Evolutionary conservation across 2,797 vertebrate species (phyloP).

Genomic region (Falco rusticolus): DNA sequence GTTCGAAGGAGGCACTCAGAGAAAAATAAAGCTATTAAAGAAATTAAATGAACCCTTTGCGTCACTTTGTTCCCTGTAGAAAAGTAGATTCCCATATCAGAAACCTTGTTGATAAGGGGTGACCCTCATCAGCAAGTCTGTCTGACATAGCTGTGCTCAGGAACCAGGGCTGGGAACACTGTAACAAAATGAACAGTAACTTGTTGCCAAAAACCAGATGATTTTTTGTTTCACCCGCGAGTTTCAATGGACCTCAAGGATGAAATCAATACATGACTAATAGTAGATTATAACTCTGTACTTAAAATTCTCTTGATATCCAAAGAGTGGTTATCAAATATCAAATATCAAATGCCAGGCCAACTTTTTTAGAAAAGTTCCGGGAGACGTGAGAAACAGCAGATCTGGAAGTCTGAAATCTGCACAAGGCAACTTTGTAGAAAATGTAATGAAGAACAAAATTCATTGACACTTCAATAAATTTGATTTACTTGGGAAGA

Average conservation of each 20-base stretch:
- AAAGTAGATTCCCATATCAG: neutral
- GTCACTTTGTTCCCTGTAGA: neutral
- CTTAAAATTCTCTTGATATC: slow-evolving; percentile 14
- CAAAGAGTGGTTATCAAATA: neutral
- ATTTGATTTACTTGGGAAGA: neutral
- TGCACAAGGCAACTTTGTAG: neutral
- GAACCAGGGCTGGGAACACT: neutral
- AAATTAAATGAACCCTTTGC: neutral
- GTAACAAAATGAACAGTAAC: neutral
- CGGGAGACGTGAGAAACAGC: neutral
- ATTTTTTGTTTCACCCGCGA: neutral
- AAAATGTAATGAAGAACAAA: neutral
- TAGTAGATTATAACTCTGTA: neutral
- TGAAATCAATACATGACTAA: neutral
- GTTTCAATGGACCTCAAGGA: neutral
- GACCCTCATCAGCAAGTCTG: neutral
- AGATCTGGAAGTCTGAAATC: neutral
- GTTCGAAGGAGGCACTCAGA: neutral
- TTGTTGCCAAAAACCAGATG: neutral
- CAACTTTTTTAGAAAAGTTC: neutral
- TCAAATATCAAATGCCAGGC: neutral
- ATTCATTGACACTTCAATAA: neutral
- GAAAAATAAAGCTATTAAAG: slow-evolving; percentile 6
- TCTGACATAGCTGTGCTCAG: neutral
- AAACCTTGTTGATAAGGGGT: neutral